Evolutionary conservation across 2,797 vertebrate species (phyloP).

Genomic region (Cryptoblepharus egeriae): DNA sequence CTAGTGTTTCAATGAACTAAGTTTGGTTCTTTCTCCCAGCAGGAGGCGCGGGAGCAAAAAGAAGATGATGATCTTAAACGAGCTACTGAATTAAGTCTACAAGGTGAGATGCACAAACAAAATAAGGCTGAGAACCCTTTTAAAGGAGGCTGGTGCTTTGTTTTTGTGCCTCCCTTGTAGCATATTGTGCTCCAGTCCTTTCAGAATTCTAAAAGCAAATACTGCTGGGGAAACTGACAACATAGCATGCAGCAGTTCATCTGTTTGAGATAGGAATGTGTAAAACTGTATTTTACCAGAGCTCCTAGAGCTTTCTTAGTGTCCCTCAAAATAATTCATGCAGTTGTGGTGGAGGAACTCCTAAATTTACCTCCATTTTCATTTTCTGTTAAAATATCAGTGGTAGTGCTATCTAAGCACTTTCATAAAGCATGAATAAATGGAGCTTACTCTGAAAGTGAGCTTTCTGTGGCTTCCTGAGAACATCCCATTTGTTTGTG

Average conservation of each 20-base stretch:
- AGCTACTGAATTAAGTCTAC: constrained; percentile 97
- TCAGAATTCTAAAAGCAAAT: not conserved
- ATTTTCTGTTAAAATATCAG: not conserved
- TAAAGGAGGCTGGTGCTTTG: not conserved
- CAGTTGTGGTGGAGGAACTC: not conserved
- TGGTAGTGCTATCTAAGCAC: not conserved
- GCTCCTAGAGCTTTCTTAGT: too few species aligned
- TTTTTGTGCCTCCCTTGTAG: not conserved
- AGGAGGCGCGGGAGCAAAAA: constrained; percentile 97
- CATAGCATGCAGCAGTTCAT: not conserved
- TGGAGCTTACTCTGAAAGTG: not conserved
- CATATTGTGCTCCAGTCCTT: not conserved
- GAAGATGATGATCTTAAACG: constrained; percentile 98
- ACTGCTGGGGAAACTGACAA: not conserved
- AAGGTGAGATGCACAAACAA: constrained; percentile 81
- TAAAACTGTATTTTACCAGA: not conserved
- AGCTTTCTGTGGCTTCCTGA: not conserved
- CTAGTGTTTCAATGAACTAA: constrained; percentile 66
- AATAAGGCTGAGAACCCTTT: not conserved
- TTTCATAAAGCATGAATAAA: not conserved
- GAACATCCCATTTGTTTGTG: not conserved
- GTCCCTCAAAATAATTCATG: not conserved
- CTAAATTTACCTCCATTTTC: not conserved
- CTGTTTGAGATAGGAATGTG: not conserved
- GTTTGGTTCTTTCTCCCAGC: constrained; percentile 69